Conservation (phyloP, 2,113 vertebrate species). For the Phocoena phocoena region DNA sequence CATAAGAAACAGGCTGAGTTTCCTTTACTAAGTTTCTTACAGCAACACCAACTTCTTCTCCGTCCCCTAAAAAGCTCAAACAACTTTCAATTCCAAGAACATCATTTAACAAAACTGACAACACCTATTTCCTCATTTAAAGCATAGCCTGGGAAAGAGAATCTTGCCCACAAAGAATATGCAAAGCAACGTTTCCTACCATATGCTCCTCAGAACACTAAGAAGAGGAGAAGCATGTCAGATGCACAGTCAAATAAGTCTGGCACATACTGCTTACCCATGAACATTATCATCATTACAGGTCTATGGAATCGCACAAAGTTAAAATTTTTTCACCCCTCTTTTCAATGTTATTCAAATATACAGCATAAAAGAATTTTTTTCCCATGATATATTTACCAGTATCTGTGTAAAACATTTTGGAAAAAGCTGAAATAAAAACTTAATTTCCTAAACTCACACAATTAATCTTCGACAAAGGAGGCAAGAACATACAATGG, state of each 20-base stretch:
- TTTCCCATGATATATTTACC: neutral
- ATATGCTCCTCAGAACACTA: neutral
- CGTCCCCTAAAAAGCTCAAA: neutral
- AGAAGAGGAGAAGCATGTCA: neutral
- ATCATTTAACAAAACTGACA: neutral
- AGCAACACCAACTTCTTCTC: neutral
- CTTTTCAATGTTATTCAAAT: neutral
- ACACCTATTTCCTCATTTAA: neutral
- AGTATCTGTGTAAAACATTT: neutral
- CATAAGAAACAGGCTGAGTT: constrained; percentile 2
- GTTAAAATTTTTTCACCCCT: neutral
- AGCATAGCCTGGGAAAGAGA: neutral
- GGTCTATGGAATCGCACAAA: neutral
- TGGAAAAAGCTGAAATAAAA: neutral
- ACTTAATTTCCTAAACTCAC: constrained; percentile 28
- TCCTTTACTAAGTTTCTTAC: neutral
- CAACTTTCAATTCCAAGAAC: neutral
- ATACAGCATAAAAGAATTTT: neutral
- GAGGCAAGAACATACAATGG: neutral
- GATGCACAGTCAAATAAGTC: neutral
- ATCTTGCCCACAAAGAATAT: neutral
- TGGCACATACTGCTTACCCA: neutral
- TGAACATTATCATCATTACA: neutral
- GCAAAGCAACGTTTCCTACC: neutral
- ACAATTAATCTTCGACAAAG: neutral